Base-by-base conservation (phyloP, 2,113 vertebrate genomes). In the Ornithorhynchus anatinus region DNA sequence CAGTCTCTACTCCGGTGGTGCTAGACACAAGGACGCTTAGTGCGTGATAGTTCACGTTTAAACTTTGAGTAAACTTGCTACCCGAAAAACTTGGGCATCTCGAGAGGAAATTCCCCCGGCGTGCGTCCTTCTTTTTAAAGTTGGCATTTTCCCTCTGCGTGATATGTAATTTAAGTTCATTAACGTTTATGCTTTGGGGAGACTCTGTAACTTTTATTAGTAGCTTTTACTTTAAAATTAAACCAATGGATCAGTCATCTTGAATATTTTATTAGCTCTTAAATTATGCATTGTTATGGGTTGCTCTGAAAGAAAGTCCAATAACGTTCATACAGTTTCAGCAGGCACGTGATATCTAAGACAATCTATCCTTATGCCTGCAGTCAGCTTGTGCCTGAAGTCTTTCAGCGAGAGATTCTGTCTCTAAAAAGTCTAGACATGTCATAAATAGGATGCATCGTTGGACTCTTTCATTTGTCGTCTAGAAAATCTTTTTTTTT, bases 211-310 rank as follows among this genome's bases (percentile, higher is more conserved):
- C 67, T 76, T 19, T 76, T 59, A 58, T 75, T 60, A 69, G 81
- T 72, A 19, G 17, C 54, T 71, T 66, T 82, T 79, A 54, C 81
- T 89, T 89, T 84, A 61, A 89, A 91, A 90, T 89, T 61, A 89
- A 92, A 72, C 73, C 73, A 67, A 59, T 87, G 52, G 81, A 82
- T 92, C 86, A 86, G 80, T 89, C 78, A 90, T 86, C 76, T 69
- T 86, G 86, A 91, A 92, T 92, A 89, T 92, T 92, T 93, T 84
- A 93, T 90, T 89, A 92, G 47, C 5, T 84, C 27, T 69, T 93
- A 82, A 90, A 92, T 93, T 92, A 90, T 93, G 92, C 86, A 94
- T 80, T 37, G 14, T 48, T 2, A 75, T 79, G 79, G 70, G 74
- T 70, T 85, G 72, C 73, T 92, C 81, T 89, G 62, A 87, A 85